Percentiles rank a stretch among this genome's conserved stretches.
These are phyloP conservation scores for Pantherophis vulpinus DNA, from an alignment of 2,797 vertebrate genomes.

Conservation along the genomic window DNA sequence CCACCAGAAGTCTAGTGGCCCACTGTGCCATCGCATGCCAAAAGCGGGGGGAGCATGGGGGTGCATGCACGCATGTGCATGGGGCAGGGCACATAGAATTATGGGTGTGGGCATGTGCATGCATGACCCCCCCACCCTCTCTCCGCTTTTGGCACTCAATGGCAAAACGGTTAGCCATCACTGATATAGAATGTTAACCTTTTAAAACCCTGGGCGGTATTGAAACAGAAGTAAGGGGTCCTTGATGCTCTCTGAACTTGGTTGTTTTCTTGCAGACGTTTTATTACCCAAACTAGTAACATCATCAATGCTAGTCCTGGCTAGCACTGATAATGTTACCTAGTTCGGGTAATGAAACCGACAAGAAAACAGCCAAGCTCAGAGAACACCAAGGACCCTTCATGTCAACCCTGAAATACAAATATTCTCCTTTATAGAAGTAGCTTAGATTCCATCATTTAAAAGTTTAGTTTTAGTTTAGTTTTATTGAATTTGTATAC, in stretches of 20 bases:
- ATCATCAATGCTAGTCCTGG: not conserved
- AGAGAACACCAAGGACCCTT: not conserved
- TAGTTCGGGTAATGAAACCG: not conserved
- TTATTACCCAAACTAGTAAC: not conserved
- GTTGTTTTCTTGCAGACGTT: not conserved
- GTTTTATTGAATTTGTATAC: too few species aligned
- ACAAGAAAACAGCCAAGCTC: not conserved
- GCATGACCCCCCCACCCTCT: too few species aligned
- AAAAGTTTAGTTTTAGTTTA: not conserved
- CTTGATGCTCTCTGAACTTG: not conserved
- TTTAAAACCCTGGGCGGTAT: not conserved
- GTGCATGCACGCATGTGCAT: too few species aligned
- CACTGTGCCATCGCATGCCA: too few species aligned
- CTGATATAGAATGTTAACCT: not conserved
- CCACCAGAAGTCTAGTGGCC: too few species aligned
- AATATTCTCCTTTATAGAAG: not conserved
- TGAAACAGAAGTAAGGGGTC: not conserved
- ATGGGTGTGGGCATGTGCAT: too few species aligned
- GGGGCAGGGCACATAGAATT: too few species aligned
- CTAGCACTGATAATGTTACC: not conserved
- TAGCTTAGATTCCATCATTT: not conserved
- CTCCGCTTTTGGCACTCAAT: too few species aligned
- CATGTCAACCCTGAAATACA: not conserved
- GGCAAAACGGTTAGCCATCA: too few species aligned
- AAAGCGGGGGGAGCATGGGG: too few species aligned